Evolutionary conservation across 2,797 vertebrate species (phyloP), one percentile per base, ranked within the genome.

Genomic region (Pampus argenteus): DNA sequence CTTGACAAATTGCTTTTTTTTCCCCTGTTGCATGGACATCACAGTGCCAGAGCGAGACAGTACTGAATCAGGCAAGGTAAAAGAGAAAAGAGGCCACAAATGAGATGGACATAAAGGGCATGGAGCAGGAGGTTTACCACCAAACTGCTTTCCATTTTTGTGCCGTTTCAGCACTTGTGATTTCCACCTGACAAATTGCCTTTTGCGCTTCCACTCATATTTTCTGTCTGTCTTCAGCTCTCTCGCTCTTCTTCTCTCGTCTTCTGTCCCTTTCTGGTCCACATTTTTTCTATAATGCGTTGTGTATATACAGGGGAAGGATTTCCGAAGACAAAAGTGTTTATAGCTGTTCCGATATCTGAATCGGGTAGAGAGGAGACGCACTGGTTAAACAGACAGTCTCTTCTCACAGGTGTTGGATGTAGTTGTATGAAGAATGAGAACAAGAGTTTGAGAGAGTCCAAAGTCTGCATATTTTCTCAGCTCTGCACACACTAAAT

Each of bases 1-100:
- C 10, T 54, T 78, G 79, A 71, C 68, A 82, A 74, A 72, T 47
- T 47, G 48, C 48, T 22, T 48, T 57, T 61, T 66, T 55, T 61
- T 66, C 51, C 29, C 3, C 25, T 2, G 26, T 57, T 7, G 26
- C 49, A 59, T 78, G 34, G 42, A 47, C 40, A 54, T 66, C 67
- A 44, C 29, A 42, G 40, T 3, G 13, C 3, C 6, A 47, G 54
- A 56, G 10, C 2, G 10, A 26, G 29, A 26, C 3, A 38, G 22
- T 17, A 45, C 29, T 28, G 38, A 52, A 58, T 20, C n/a, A 52
- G n/a, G 17, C 4, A 9, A 31, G 18, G 34, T 38, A 55, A 50
- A 70, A 47, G 17, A 58, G 36, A 38, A 58, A 62, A 58, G 22
- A 42, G 17, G 63, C 15, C 14, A 34, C 28, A 66, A 74, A 74